These are phyloP conservation scores for Polia nebulosa DNA, from an alignment of 2,888 invertebrate species.

Conservation along the genomic window DNA sequence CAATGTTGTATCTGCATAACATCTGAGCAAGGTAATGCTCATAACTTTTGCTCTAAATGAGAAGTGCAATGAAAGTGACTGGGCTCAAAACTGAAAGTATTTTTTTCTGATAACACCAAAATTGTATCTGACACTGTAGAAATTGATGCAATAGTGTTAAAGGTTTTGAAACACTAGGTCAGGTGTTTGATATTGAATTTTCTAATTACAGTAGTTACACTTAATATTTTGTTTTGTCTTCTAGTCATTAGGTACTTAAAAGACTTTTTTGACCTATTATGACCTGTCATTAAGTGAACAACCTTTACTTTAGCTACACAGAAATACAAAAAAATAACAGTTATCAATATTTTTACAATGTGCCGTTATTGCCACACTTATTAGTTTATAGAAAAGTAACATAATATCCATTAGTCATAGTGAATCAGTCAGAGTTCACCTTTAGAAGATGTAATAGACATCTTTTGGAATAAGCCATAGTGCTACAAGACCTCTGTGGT, in stretches of 20 bases:
- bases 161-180: neutral
- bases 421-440: neutral
- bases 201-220: neutral
- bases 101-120: slow-evolving; percentile 54
- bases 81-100: slow-evolving; percentile 68
- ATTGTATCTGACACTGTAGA: slow-evolving; percentile 26
- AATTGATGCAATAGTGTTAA: neutral
- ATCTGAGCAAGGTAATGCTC: slow-evolving; percentile 63
- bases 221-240: neutral
- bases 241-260: neutral
- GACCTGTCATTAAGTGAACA: slow-evolving; percentile 26
- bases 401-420: slow-evolving; percentile 4
- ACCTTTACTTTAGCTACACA: slow-evolving; percentile 16
- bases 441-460: neutral
- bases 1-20: slow-evolving; percentile 65
- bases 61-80: slow-evolving; percentile 69
- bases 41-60: slow-evolving; percentile 67
- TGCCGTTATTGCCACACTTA: slow-evolving; percentile 2
- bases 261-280: slow-evolving; percentile 18
- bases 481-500: neutral
- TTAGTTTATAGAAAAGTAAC: neutral
- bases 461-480: neutral
- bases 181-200: neutral
- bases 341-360: neutral
- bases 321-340: neutral